Percentiles rank a stretch among this genome's conserved stretches.
Conservation (phyloP, 1,140 invertebrate genomes). For the Macrostomum lignano region DNA sequence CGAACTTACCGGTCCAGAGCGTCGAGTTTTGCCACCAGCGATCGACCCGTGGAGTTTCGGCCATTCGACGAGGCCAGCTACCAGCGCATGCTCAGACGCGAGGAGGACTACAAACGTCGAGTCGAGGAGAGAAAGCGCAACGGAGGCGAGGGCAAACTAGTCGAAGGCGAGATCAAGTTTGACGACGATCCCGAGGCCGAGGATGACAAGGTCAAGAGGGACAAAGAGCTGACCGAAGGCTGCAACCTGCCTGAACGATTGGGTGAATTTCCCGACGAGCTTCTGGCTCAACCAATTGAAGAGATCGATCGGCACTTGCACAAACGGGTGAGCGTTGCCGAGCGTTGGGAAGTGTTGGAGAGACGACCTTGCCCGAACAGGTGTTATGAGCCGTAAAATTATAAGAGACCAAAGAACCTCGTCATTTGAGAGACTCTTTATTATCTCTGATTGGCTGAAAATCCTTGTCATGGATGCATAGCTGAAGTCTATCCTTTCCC, state of each 20-base stretch:
- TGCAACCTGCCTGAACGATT: slow-evolving; percentile 11
- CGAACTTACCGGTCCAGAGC: no score
- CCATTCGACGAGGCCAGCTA: no score
- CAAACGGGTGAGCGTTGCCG: slow-evolving; percentile 46
- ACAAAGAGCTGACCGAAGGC: slow-evolving; percentile 12
- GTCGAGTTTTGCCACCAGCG: no score
- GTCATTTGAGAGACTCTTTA: no score
- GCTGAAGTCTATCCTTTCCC: no score
- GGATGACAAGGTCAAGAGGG: neutral
- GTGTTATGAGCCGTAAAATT: no score
- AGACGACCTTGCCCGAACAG: neutral
- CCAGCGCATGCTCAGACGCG: no score
- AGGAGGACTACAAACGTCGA: no score
- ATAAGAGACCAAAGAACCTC: no score
- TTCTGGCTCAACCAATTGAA: slow-evolving; percentile 48
- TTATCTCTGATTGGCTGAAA: no score
- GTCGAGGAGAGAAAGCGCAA: neutral
- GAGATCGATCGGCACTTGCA: slow-evolving; percentile 81
- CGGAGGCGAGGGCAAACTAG: slow-evolving; percentile 1
- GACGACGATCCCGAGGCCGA: neutral
- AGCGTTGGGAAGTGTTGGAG: neutral
- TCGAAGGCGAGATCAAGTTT: slow-evolving; percentile 1
- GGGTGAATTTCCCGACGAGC: slow-evolving; percentile 13
- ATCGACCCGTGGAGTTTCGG: no score
- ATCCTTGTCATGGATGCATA: no score